Base-by-base conservation (phyloP, 2,888 invertebrate genomes). In the Brachylomia viminalis region DNA sequence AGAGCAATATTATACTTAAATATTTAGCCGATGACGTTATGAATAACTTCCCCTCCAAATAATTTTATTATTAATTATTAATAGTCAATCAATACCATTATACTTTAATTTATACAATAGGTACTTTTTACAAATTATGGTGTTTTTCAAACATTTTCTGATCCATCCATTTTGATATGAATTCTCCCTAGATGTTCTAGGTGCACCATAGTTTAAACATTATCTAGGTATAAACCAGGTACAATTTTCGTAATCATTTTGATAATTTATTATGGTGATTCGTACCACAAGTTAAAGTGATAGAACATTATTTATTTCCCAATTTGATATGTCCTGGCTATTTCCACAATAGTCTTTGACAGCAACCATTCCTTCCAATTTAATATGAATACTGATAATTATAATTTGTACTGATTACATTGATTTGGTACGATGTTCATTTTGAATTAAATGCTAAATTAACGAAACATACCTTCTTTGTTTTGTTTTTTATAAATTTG, bases 311-410 rank as follows among this genome's bases (percentile, higher is more conserved):
- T 71, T 79, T 80, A 49, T 64, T 83, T 78, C 73, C 56, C 72
- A 73, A 59, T 67, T 82, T 90, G 91, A 90, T 90, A 90, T 90
- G 90, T 85, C 77, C 83, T 70, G 54, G 62, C 73, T 78, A 81
- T 71, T 75, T 62, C 75, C 52, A 58, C 17, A 62, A 62, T 27
- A 66, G 42, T n/a, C 38, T 38, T 66, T 76, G 42, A 42, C 58
- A 59, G 54, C 66, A 76, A 72, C 30, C 38, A n/a, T 71, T 66
- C 42, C 23, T 66, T 78, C 10, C 5, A 49, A 49, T 52, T 42
- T n/a, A 56, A 38, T 56, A 59, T 72, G 68, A 88, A 87, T 87
- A 88, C 87, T 87, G 83, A 75, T 76, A 67, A 33, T 62, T 23
- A 64, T 81, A 70, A 72, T 89, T 87, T 89, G 89, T 87, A 87